These are phyloP conservation scores for Lepidocyrtinus sp. DNA, from an alignment of 2,888 invertebrate genomes.

Conservation along the genomic window DNA sequence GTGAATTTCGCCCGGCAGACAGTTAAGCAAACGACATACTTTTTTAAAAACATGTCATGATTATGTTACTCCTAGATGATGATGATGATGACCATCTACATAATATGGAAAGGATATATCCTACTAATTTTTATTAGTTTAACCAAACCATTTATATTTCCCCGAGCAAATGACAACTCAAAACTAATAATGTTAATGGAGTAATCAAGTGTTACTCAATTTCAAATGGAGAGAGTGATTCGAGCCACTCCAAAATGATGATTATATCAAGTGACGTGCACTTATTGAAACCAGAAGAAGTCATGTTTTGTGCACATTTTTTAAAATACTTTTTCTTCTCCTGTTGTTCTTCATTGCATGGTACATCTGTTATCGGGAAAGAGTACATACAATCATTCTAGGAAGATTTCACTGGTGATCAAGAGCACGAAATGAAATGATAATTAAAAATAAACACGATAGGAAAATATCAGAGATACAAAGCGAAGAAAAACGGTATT, in stretches of 20 bases:
- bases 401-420: not conserved
- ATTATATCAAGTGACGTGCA: constrained; percentile 10
- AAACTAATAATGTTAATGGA: constrained; percentile 7
- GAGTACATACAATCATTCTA: too few species aligned
- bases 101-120: not conserved
- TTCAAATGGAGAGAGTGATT: not conserved
- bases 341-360: not conserved
- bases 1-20: constrained; percentile 48
- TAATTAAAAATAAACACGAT: constrained; percentile 66
- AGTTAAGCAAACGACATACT: constrained; percentile 39
- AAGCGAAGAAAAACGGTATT: constrained; percentile 17
- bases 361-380: not conserved
- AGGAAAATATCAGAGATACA: constrained; percentile 10
- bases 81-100: not conserved
- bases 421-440: constrained; percentile 18
- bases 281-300: not conserved
- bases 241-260: not conserved
- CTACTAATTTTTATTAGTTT: not conserved
- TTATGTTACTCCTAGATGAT: not conserved
- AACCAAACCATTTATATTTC: constrained; percentile 2
- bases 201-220: constrained; percentile 11
- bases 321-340: too few species aligned
- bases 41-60: constrained; percentile 22
- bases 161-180: not conserved
- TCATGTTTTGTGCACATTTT: not conserved